Evolutionary conservation across 2,888 invertebrate species (phyloP).

Genomic region (Flexamia atlantica): DNA sequence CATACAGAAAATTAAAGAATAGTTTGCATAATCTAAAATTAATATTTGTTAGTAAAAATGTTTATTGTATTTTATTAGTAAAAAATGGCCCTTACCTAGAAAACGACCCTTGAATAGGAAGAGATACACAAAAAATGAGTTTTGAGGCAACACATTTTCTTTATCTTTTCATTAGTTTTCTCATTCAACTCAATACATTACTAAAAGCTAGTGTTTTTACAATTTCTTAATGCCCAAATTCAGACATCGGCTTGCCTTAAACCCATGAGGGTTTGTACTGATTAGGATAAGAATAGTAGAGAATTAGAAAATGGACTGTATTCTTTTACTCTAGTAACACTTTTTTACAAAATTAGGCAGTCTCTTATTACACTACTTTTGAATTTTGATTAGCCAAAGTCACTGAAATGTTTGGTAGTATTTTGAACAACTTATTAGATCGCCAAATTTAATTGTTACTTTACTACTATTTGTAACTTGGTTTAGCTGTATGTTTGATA

Average conservation of each 20-base stretch:
- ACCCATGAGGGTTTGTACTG: conserved; percentile 48
- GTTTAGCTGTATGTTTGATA: neutral
- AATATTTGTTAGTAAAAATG: no score
- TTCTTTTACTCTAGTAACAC: conserved; percentile 20
- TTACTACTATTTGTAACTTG: neutral
- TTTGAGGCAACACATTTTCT: no score
- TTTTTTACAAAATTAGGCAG: conserved; percentile 32
- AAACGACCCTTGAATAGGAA: no score
- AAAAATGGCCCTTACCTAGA: no score
- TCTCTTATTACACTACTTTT: conserved; percentile 1
- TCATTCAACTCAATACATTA: no score
- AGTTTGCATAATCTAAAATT: no score
- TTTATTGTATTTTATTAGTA: no score
- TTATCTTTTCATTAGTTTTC: no score
- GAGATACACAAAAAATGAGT: no score
- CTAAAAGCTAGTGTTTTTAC: no score
- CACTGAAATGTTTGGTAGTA: neutral
- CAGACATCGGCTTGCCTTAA: conserved; percentile 47
- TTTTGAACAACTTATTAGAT: neutral
- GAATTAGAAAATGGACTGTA: conserved; percentile 14
- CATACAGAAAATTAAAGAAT: no score
- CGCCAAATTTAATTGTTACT: neutral
- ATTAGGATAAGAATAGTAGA: conserved; percentile 45
- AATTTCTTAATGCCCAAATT: conserved; percentile 39
- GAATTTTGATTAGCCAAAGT: neutral